Base-by-base conservation (phyloP, 2,797 vertebrate species). In the Urophycis tenuis region DNA sequence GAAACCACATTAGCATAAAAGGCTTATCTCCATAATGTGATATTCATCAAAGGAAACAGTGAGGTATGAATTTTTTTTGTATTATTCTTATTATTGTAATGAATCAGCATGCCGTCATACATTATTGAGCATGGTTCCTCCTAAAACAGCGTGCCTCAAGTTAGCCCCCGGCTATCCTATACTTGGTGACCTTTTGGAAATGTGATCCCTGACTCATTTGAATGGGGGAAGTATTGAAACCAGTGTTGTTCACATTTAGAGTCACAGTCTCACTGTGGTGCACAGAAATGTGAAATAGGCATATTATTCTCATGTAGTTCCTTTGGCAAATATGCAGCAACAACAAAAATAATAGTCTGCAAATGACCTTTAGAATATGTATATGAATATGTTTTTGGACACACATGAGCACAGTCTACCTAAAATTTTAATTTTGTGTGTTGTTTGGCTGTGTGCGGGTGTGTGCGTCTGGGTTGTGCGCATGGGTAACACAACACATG, bases 151-250 rank as follows among this genome's bases (percentile, higher is more conserved):
- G 80, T 30, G 76, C 77, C 76, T 80, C 71, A 75, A 79, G 78
- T 84, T 84, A 79, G 84, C 82, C 81, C 17, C 45, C 19, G 84
- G 81, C 81, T 78, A 75, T 79, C 78, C 82, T 87, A 80, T 80
- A 85, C 80, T 74, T 72, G 17, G 75, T 91, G 90, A 91, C 90
- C 88, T 92, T 91, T 88, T 79, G 72, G 87, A 88, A 87, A 87
- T 85, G 22, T 83, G 73, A 88, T 87, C 81, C 87, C 70, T 85
- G 85, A 88, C 89, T 87, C 83, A 81, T 81, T 83, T 85, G 53
- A 88, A 88, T 84, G 75, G 74, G 49, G 32, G 22, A 86, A 74
- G 84, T 85, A 85, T 83, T 83, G 75, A 86, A 88, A 88, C 77
- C 79, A 77, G 53, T 71, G 49, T 78, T 79, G 35, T 72, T 22